Conservation (phyloP, 2,113 vertebrate genomes). For the Ochotona curzoniae region DNA sequence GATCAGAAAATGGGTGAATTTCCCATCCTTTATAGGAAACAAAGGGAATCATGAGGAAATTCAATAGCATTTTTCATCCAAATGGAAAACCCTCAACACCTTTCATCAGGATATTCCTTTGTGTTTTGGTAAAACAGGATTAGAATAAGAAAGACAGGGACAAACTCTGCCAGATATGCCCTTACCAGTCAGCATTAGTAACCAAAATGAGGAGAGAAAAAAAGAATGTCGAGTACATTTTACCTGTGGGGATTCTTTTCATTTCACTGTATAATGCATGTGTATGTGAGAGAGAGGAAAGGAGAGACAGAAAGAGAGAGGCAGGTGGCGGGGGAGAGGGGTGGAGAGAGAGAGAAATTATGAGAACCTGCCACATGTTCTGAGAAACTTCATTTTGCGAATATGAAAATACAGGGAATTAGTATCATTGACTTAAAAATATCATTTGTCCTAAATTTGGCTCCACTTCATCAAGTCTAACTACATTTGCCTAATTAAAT, state of each 20-base stretch:
- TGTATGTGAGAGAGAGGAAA: not conserved
- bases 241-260: not conserved
- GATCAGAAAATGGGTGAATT: slow-evolving; percentile 56
- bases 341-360: not conserved
- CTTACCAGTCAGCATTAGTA: not conserved
- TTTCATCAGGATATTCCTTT: slow-evolving; percentile 41
- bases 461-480: slow-evolving; percentile 68
- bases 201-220: not conserved
- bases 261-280: not conserved
- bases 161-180: slow-evolving; percentile 28
- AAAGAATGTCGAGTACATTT: not conserved
- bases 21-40: slow-evolving; percentile 54
- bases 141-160: slow-evolving; percentile 30
- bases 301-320: not conserved
- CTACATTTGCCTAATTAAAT: slow-evolving; percentile 74
- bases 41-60: slow-evolving; percentile 55
- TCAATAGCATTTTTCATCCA: not conserved
- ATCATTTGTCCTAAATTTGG: slow-evolving; percentile 64
- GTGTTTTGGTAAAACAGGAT: slow-evolving; percentile 34
- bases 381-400: slow-evolving; percentile 52
- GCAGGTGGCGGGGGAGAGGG: not conserved
- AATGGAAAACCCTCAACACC: slow-evolving; percentile 11
- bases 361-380: slow-evolving; percentile 24
- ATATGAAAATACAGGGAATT: slow-evolving; percentile 52
- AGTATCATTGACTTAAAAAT: slow-evolving; percentile 74